phyloP scores from a whole-genome alignment of 2,888 invertebrate genomes.

The Plagiodera versicolora region DNA sequence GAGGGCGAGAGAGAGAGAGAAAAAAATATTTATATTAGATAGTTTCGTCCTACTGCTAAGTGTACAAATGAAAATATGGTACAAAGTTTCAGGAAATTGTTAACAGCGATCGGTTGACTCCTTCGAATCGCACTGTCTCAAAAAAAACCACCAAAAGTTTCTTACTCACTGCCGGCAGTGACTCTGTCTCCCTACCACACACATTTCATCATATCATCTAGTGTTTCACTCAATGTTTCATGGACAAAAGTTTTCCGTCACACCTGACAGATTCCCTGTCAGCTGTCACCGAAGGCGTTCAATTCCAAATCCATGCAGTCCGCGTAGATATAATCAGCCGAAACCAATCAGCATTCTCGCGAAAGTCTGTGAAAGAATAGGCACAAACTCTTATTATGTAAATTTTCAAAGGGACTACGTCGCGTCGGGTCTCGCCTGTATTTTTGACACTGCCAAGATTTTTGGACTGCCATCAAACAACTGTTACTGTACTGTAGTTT shows the following conservation, averaged over 20 bases:
- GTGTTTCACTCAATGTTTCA: conserved; percentile 41
- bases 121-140: conserved; percentile 31
- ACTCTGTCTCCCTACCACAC: conserved; percentile 53
- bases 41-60: conserved; percentile 33
- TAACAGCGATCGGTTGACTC: conserved; percentile 46
- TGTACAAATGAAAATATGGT: conserved; percentile 52
- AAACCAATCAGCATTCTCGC: conserved; percentile 15
- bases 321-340: conserved; percentile 23
- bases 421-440: conserved; percentile 16
- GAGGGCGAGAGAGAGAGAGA: conserved; percentile 10
- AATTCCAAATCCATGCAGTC: conserved; percentile 41
- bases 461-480: conserved; percentile 52
- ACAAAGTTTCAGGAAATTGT: conserved; percentile 53
- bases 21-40: conserved; percentile 32
- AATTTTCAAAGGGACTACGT: conserved; percentile 5
- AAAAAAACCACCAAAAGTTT: too few species aligned
- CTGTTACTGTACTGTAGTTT: conserved; percentile 35
- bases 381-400: conserved; percentile 37
- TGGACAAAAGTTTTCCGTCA: conserved; percentile 15
- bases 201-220: conserved; percentile 40
- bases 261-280: neutral
- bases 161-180: conserved; percentile 55
- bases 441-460: conserved; percentile 52
- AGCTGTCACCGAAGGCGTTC: conserved; percentile 14
- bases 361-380: conserved; percentile 33